Percentiles rank a stretch among this genome's conserved stretches.
Conservation (phyloP, 2,113 vertebrate species). For the Circaetus cinerascens region DNA sequence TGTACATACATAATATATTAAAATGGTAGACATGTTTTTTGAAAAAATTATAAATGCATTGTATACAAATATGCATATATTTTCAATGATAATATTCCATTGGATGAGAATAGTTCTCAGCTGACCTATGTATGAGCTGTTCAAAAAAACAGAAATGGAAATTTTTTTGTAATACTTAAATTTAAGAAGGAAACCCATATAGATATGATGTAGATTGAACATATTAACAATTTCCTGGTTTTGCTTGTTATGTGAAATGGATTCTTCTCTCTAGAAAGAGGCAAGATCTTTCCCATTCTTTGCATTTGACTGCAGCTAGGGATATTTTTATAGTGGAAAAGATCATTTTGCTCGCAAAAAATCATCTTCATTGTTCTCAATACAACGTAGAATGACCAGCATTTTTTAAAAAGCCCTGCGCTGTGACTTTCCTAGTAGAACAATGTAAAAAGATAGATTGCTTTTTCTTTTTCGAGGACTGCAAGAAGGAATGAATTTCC, state of each 20-base stretch:
- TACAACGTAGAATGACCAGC: not conserved
- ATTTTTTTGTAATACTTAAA: not conserved
- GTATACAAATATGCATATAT: not conserved
- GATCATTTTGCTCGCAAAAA: not conserved
- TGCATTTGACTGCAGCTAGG: not conserved
- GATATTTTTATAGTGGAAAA: not conserved
- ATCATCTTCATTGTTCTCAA: not conserved
- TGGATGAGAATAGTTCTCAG: not conserved
- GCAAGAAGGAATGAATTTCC: not conserved
- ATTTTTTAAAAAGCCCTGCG: not conserved
- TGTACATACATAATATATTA: not conserved
- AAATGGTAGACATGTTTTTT: not conserved
- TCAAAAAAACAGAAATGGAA: not conserved
- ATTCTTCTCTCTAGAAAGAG: not conserved
- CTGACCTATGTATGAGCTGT: not conserved
- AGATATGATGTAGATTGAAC: not conserved
- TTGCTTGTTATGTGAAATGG: not conserved
- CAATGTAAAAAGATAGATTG: not conserved
- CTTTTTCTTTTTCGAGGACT: not conserved
- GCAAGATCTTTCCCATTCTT: not conserved
- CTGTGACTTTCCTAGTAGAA: not conserved
- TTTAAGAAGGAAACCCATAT: not conserved
- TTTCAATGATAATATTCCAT: not conserved
- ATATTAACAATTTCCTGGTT: not conserved
- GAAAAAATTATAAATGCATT: not conserved